Base-by-base conservation (phyloP, 1,140 invertebrate genomes). In the Araneus ventricosus region DNA sequence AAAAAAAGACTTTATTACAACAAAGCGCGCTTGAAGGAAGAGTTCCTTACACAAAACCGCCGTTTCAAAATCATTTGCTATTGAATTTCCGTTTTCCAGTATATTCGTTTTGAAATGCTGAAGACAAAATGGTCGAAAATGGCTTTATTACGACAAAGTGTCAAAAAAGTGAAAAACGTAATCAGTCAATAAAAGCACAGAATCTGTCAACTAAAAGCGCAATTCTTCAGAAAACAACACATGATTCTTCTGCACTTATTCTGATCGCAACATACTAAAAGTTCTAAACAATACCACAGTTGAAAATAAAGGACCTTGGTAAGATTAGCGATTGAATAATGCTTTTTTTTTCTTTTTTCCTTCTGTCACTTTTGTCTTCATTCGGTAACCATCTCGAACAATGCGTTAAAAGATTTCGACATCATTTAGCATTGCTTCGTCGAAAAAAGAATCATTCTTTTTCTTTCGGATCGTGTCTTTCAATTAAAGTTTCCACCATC, bases 401-500 rank as follows among this genome's bases (percentile, higher is more conserved):
- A 75, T 75, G 30, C 8, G 20, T 22, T 75, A 84, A 84, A 84
- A 45, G 17, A 22, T 84, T 84, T 52, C 41, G 30, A 30, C 82
- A 84, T 57, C 41, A 57, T 52, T 84, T 84, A 57, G 45, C 20
- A 34, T n/a, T 52, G n/a, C 41, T 52, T 52, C 24, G 41, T n/a
- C 24, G 20, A 27, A 84, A 52, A 52, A 45, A 45, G 17, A 52
- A 52, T 52, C 45, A 14, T 24, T 24, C 17, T 52, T 84, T n/a
- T 82, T 82, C 70, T 84, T 84, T 84, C 22, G 10, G 24, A 20
- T 52, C 24, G 39, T 52, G 45, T 84, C 5, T 52, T 84, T 84
- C 82, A 84, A 84, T 52, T 84, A 84, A 84, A 57, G 45, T 57
- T 57, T 17, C 45, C 82, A 57, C 45, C 45, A 14, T 84, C 22